These are phyloP conservation scores for Todus mexicanus DNA, from an alignment of 2,797 vertebrate species.

Conservation along the genomic window DNA sequence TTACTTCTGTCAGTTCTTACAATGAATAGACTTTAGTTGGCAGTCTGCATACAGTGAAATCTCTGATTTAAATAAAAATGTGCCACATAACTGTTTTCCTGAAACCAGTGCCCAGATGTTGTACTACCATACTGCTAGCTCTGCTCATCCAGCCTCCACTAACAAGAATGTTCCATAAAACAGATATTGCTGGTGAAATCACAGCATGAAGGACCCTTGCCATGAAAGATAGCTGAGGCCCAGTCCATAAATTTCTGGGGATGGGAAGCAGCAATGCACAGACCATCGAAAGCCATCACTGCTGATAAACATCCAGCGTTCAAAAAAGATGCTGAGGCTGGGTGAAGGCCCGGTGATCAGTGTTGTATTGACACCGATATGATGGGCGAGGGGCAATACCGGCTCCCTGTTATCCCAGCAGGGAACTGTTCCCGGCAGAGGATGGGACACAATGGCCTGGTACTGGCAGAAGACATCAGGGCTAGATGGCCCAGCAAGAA, in stretches of 20 bases:
- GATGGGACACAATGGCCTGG: too few species aligned
- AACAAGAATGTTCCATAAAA: background rate
- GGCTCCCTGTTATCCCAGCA: too few species aligned
- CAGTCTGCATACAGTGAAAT: background rate
- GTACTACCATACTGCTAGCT: background rate
- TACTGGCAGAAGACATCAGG: too few species aligned
- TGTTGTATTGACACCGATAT: too few species aligned
- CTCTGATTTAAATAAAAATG: background rate
- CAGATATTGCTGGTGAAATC: background rate
- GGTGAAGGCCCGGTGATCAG: too few species aligned
- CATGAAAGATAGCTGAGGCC: background rate
- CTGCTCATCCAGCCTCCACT: background rate
- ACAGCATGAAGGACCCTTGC: background rate
- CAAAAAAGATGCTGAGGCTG: too few species aligned
- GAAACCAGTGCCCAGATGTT: background rate
- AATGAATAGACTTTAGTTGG: background rate
- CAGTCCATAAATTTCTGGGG: background rate
- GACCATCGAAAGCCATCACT: too few species aligned
- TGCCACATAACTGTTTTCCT: background rate
- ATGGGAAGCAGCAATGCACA: too few species aligned
- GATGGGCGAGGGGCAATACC: too few species aligned
- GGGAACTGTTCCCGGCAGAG: too few species aligned
- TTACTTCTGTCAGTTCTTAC: conserved; percentile 11
- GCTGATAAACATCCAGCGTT: too few species aligned
- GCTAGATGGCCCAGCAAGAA: too few species aligned